A percentile compares a stretch with the other conserved stretches of the same genome.
Conservation (phyloP, 2,888 invertebrate genomes). For the Ceratothoa steindachneri region DNA sequence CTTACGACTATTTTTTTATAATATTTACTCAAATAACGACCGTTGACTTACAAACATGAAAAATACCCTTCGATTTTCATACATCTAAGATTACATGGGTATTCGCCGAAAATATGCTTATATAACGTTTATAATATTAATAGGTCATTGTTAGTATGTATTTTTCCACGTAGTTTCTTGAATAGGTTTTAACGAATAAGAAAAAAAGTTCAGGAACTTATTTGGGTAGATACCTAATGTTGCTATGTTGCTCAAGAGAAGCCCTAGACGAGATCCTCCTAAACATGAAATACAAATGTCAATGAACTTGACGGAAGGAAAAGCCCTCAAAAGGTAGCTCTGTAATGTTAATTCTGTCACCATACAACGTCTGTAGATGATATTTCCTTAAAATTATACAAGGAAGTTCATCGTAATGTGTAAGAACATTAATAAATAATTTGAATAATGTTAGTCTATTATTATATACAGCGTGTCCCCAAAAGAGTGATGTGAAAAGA, state of each 20-base stretch:
- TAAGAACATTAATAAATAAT: background rate
- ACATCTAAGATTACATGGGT: no score
- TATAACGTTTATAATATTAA: no score
- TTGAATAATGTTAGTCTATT: background rate
- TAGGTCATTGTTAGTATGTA: no score
- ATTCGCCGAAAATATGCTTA: no score
- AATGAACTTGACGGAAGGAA: no score
- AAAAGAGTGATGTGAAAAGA: no score
- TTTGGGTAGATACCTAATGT: background rate
- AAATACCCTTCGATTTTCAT: no score
- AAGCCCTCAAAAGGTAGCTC: no score
- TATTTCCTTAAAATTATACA: background rate
- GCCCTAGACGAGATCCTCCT: background rate
- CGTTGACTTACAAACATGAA: background rate
- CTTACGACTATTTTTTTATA: no score
- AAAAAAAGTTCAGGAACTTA: background rate
- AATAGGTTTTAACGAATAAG: background rate
- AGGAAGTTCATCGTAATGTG: background rate
- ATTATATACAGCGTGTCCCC: no score
- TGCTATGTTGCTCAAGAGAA: background rate
- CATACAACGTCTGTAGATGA: background rate
- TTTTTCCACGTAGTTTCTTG: background rate
- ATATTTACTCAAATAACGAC: background rate
- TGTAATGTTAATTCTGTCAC: no score
- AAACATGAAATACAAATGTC: background rate